Evolutionary conservation across 1,140 invertebrate species (phyloP).

Genomic region (Panagrolaimus sp.): DNA sequence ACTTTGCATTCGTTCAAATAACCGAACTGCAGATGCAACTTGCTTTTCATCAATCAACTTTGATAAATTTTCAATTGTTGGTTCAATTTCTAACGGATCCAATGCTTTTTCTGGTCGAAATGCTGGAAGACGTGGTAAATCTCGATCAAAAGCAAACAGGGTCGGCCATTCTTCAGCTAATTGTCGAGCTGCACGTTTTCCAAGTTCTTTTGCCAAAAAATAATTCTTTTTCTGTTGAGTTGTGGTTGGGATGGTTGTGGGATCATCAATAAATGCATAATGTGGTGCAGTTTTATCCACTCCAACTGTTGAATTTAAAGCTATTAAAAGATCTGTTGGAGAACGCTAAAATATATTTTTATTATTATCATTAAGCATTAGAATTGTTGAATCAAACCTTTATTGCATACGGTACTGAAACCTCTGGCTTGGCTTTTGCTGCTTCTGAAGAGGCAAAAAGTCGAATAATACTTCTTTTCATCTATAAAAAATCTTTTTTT

Average conservation of each 20-base stretch:
- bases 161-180: conserved; percentile 59
- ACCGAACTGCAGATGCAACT: conserved; percentile 33
- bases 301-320: conserved; percentile 52
- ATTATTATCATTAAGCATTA: neutral
- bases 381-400: neutral
- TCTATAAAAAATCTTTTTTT: neutral
- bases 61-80: conserved; percentile 27
- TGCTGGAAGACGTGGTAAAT: conserved; percentile 46
- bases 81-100: conserved; percentile 33
- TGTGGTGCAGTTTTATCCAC: conserved; percentile 55
- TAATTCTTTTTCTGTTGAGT: conserved; percentile 34
- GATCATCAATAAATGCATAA: conserved; percentile 58
- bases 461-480: neutral
- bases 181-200: conserved; percentile 50
- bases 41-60: conserved; percentile 29
- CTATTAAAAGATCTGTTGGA: conserved; percentile 52
- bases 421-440: neutral
- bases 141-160: conserved; percentile 55
- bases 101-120: conserved; percentile 47
- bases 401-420: neutral
- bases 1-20: conserved; percentile 35
- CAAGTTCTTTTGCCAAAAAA: conserved; percentile 54
- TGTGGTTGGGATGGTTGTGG: conserved; percentile 49
- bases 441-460: neutral
- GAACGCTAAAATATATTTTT: conserved; percentile 46